Evolutionary conservation across 2,113 vertebrate genomes (phyloP).

Genomic region (Hucho hucho): DNA sequence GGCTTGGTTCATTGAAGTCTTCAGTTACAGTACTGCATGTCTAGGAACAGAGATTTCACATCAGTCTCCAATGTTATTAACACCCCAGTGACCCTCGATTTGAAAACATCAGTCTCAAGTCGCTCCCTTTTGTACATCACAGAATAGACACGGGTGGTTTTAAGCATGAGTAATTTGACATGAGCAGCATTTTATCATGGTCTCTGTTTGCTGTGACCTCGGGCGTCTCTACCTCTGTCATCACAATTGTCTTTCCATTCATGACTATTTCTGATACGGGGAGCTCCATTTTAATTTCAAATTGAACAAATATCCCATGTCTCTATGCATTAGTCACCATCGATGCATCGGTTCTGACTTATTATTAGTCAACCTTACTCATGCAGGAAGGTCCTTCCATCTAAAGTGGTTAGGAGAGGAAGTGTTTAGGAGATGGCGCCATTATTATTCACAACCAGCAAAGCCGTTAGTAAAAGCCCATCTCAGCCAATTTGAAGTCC

Average conservation of each 20-base stretch:
- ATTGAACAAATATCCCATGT: conserved; percentile 50
- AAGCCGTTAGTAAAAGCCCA: conserved; percentile 32
- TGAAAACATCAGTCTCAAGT: conserved; percentile 51
- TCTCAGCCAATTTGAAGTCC: conserved; percentile 39
- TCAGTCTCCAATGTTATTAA: conserved; percentile 42
- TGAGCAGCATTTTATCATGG: conserved; percentile 34
- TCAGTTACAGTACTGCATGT: conserved; percentile 22
- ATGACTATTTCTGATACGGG: conserved; percentile 41
- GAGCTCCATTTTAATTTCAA: conserved; percentile 48
- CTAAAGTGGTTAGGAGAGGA: conserved; percentile 44
- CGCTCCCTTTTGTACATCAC: conserved; percentile 43
- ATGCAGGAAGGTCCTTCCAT: conserved; percentile 50
- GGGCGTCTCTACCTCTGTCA: conserved; percentile 24
- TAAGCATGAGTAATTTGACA: conserved; percentile 57
- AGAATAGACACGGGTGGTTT: conserved; percentile 57
- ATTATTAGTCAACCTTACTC: conserved; percentile 57
- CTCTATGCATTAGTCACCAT: conserved; percentile 56
- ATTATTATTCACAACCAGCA: conserved; percentile 57
- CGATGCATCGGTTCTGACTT: conserved; percentile 40
- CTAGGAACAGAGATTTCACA: conserved; percentile 47
- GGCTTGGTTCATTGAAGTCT: conserved; percentile 32
- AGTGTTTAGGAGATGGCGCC: conserved; percentile 55
- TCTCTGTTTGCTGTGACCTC: conserved; percentile 38
- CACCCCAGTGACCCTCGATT: conserved; percentile 22
- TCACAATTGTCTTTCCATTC: conserved; percentile 32